phyloP scores from a whole-genome alignment of 2,797 vertebrate genomes.

The Argyrosomus regius region DNA sequence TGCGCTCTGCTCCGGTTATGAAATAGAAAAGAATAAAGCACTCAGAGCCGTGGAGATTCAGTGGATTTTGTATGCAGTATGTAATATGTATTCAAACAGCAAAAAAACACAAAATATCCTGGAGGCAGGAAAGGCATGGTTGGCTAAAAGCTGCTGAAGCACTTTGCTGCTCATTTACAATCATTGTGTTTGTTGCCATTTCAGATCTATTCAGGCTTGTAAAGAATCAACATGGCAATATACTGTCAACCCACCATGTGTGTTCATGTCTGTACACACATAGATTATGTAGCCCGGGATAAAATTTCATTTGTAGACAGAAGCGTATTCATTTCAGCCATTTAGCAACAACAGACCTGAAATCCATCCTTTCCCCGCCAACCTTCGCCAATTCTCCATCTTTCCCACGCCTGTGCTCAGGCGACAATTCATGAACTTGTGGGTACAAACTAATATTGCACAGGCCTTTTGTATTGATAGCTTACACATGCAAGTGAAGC shows the following conservation, averaged over 20 bases:
- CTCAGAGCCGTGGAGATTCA: slow-evolving; percentile 15
- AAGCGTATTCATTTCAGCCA: neutral
- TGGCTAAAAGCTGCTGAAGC: slow-evolving; percentile 50
- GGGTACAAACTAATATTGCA: slow-evolving; percentile 2
- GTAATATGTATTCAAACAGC: slow-evolving; percentile 44
- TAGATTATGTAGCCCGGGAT: neutral
- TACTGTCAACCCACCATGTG: neutral
- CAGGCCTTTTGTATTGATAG: slow-evolving; percentile 3
- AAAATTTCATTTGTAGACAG: neutral
- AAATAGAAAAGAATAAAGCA: slow-evolving; percentile 46
- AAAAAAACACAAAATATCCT: slow-evolving; percentile 33
- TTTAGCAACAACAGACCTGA: neutral
- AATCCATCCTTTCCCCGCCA: neutral
- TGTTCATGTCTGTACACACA: neutral
- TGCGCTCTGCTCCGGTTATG: slow-evolving; percentile 44
- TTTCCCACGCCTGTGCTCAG: neutral
- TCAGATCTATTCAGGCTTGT: slow-evolving; percentile 26
- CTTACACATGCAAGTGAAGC: neutral
- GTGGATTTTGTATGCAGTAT: slow-evolving; percentile 15
- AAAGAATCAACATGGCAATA: slow-evolving; percentile 15
- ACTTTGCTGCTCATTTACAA: slow-evolving; percentile 47
- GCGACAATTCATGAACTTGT: slow-evolving; percentile 1
- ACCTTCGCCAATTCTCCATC: neutral
- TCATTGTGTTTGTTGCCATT: slow-evolving; percentile 29
- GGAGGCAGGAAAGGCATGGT: slow-evolving; percentile 11